These are phyloP conservation scores for Patiria pectinifera DNA, from an alignment of 53 echinoderm and acorn worm species.

Conservation along the genomic window DNA sequence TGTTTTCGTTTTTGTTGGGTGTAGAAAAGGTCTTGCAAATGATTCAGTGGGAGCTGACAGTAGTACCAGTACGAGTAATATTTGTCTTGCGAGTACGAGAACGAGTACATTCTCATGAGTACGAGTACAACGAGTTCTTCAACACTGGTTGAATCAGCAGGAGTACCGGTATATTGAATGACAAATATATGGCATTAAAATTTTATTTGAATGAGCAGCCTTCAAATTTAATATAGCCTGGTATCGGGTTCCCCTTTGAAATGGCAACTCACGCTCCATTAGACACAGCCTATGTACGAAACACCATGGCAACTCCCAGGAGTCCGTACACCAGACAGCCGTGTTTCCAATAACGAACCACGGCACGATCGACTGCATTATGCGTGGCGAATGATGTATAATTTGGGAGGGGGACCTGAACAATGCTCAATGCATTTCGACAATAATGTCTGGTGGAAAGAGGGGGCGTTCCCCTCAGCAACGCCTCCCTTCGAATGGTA, in stretches of 20 bases:
- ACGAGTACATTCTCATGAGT: too few species aligned
- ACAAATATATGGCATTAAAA: not conserved
- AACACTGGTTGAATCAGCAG: not conserved
- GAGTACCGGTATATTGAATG: not conserved
- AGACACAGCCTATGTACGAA: not conserved
- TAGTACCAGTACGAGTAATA: too few species aligned
- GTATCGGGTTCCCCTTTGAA: not conserved
- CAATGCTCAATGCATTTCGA: too few species aligned
- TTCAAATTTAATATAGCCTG: not conserved
- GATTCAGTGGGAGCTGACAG: too few species aligned
- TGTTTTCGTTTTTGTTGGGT: too few species aligned
- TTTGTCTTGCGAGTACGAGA: too few species aligned
- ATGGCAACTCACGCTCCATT: not conserved
- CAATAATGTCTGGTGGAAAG: too few species aligned
- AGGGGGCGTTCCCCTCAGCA: too few species aligned
- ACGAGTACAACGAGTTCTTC: too few species aligned
- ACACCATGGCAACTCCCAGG: constrained; percentile 23
- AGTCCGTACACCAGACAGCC: not conserved
- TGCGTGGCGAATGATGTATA: not conserved
- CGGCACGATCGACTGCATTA: not conserved
- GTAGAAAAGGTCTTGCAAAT: too few species aligned
- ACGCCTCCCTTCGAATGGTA: too few species aligned
- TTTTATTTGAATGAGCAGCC: not conserved
- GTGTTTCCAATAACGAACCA: not conserved
- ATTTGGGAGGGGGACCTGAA: not conserved